A percentile compares a stretch with the other conserved stretches of the same genome.
These are phyloP conservation scores for Allacma fusca DNA, from an alignment of 2,888 invertebrate species.

Conservation along the genomic window DNA sequence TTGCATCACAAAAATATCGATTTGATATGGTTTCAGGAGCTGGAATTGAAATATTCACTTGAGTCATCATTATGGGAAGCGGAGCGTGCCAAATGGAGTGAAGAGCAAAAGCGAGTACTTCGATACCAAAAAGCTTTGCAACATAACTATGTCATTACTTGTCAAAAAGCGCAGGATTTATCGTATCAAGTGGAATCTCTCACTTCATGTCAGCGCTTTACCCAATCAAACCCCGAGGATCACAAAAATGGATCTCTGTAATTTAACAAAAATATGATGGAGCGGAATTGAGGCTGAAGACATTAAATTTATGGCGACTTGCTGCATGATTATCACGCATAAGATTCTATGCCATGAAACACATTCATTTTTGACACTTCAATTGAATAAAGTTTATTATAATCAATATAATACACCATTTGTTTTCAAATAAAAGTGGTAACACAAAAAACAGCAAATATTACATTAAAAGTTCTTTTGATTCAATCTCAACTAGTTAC, in stretches of 20 bases:
- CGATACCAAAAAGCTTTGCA: constrained; percentile 49
- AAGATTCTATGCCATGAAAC: neutral
- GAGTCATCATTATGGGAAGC: constrained; percentile 44
- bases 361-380: neutral
- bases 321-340: neutral
- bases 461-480: no score
- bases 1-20: neutral
- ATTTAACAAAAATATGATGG: neutral
- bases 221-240: constrained; percentile 21
- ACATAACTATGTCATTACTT: constrained; percentile 46
- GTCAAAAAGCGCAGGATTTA: constrained; percentile 46
- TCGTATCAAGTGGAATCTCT: constrained; percentile 39
- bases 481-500: no score
- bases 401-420: neutral
- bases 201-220: neutral
- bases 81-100: constrained; percentile 42
- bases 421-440: neutral
- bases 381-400: neutral
- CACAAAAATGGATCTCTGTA: constrained; percentile 23
- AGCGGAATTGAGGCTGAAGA: neutral
- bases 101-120: constrained; percentile 46
- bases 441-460: neutral
- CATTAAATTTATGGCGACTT: neutral
- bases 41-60: constrained; percentile 38
- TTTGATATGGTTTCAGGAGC: constrained; percentile 34